Evolutionary conservation across 92 coral and sea anemone species (phyloP).

Genomic region (Bergia puertoricense): DNA sequence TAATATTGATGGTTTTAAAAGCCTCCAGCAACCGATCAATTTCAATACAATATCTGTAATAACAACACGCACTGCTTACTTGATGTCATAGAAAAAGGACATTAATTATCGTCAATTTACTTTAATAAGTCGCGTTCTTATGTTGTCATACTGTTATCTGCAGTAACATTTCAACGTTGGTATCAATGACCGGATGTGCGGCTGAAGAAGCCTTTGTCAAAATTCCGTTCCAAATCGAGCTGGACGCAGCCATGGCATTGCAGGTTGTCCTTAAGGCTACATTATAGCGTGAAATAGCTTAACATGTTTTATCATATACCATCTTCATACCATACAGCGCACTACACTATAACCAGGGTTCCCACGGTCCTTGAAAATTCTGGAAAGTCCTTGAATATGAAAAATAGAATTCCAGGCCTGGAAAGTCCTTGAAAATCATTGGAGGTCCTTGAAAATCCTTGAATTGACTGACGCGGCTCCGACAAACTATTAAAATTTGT

Average conservation of each 20-base stretch:
- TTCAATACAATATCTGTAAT: too few species aligned
- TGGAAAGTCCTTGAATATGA: too few species aligned
- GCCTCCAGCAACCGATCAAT: too few species aligned
- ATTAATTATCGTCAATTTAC: not conserved
- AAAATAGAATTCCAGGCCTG: too few species aligned
- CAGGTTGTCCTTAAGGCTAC: constrained; percentile 47
- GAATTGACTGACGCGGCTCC: too few species aligned
- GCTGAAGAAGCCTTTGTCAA: constrained; percentile 66
- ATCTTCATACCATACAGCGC: not conserved
- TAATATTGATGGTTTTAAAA: too few species aligned
- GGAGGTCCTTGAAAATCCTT: too few species aligned
- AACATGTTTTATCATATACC: not conserved
- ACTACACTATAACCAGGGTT: too few species aligned
- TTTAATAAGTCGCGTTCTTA: not conserved
- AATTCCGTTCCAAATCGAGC: constrained; percentile 56
- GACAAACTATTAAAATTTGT: too few species aligned
- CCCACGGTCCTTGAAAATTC: too few species aligned
- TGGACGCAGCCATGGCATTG: constrained; percentile 67
- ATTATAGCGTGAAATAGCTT: not conserved
- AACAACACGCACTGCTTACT: too few species aligned
- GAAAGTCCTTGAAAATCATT: too few species aligned
- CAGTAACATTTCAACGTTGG: constrained; percentile 57
- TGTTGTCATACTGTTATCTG: not conserved
- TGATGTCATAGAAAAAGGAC: not conserved
- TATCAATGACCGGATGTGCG: constrained; percentile 56